These are phyloP conservation scores for Circaetus cinerascens DNA, from an alignment of 2,113 vertebrate species.

Conservation along the genomic window DNA sequence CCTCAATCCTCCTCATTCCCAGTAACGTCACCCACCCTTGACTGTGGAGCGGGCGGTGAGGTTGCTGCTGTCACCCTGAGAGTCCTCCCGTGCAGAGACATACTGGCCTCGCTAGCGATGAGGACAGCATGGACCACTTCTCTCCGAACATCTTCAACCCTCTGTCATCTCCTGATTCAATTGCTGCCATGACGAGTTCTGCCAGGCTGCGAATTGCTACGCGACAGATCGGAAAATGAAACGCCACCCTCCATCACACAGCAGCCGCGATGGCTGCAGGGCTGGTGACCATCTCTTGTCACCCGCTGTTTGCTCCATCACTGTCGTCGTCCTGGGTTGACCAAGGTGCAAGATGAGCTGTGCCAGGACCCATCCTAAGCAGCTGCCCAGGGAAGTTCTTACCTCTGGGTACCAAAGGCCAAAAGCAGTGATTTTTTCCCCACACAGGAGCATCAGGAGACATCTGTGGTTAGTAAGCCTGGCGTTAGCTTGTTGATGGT, in stretches of 20 bases:
- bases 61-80: not conserved
- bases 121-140: not conserved
- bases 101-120: not conserved
- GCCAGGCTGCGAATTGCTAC: not conserved
- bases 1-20: not conserved
- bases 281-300: not conserved
- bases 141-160: not conserved
- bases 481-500: not conserved
- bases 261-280: accelerated
- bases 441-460: not conserved
- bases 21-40: accelerated
- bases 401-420: not conserved
- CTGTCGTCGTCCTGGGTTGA: not conserved
- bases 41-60: not conserved
- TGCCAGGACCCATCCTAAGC: not conserved
- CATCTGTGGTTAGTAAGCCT: not conserved
- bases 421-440: not conserved
- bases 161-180: not conserved
- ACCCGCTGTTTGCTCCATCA: not conserved
- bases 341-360: not conserved
- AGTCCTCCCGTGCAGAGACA: not conserved
- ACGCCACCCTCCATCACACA: not conserved
- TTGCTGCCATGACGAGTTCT: not conserved
- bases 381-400: not conserved
- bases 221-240: not conserved